Evolutionary conservation across 2,797 vertebrate species (phyloP), one percentile per base, ranked within the genome.

Genomic region (Peromyscus attwateri): DNA sequence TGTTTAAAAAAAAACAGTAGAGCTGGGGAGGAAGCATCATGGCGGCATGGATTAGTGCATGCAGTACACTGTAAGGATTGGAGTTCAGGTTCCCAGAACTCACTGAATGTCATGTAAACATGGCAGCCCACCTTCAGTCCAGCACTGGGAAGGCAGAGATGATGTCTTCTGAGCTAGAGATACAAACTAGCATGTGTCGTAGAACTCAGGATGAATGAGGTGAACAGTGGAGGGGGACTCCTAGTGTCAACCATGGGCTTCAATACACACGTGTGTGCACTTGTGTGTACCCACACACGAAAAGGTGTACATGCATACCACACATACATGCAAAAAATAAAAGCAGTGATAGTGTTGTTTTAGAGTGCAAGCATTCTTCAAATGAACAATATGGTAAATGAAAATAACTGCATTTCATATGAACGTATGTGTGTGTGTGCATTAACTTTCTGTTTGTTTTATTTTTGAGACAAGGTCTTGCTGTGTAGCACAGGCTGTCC

Each of bases 401-500:
- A 92, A 93, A 93, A 34, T 84, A 93, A 77, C 92, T 92, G 6
- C 21, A 43, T 37, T 70, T 91, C 37, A 11, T 90, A 31, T 91
- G 75, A 89, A 37, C 57, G 60, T 12, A 8, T 83, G 29, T 89
- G 49, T 52, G 25, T 94, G 46, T 21, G 37, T 11, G 29, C 21
- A 9, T 88, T 95, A 83, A 68, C 29, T 95, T 95, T 96, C 94
- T 29, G 52, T 73, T 73, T 62, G 75, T n/a, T 60, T 76, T 76
- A n/a, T 87, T 88, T 60, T n/a, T 29, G 87, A 89, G 73, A 89
- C 40, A n/a, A 13, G 14, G 31, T 64, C 40, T 77, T 25, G 12
- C 40, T 64, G 0, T n/a, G 12, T n/a, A 46, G 27, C 4, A 1
- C 70, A 75, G 66, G 34, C 71, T 23, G 25, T 6, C 40, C 55